phyloP scores from a whole-genome alignment of 2,797 vertebrate genomes.

The Gallinago solitaria region DNA sequence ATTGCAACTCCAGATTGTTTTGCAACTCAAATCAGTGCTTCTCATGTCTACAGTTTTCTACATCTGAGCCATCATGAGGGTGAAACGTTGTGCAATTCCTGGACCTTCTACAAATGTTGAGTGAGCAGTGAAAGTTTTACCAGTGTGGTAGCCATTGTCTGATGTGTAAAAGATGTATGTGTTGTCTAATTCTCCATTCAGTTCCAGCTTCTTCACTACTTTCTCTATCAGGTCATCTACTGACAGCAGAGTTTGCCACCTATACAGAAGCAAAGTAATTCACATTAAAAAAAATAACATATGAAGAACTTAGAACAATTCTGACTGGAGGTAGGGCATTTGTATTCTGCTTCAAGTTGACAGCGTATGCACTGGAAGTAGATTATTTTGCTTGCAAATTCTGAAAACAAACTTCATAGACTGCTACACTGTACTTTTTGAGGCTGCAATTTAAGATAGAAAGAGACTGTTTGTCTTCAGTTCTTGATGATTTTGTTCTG shows the following conservation, averaged over 20 bases:
- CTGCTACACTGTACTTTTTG: neutral
- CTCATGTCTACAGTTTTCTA: neutral
- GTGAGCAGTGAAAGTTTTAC: constrained; percentile 66
- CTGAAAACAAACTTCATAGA: neutral
- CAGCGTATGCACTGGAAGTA: neutral
- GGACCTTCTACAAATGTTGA: neutral
- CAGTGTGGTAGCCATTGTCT: constrained; percentile 97
- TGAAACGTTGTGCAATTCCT: neutral
- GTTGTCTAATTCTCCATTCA: constrained; percentile 87
- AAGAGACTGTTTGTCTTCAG: neutral
- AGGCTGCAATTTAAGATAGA: neutral
- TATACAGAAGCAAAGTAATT: constrained; percentile 57
- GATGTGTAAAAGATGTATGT: constrained; percentile 96
- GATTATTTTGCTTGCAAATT: neutral
- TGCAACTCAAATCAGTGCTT: neutral
- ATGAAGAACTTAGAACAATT: neutral
- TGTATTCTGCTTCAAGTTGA: neutral
- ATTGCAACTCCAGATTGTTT: neutral
- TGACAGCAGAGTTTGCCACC: constrained; percentile 95
- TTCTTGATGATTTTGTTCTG: neutral
- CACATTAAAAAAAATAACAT: neutral
- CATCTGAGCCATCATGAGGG: neutral
- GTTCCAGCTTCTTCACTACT: constrained; percentile 87
- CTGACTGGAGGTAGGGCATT: neutral
- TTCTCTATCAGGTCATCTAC: constrained; percentile 96